These are phyloP conservation scores for Xanthostigma xanthostigma DNA, from an alignment of 2,888 invertebrate species.

Conservation along the genomic window DNA sequence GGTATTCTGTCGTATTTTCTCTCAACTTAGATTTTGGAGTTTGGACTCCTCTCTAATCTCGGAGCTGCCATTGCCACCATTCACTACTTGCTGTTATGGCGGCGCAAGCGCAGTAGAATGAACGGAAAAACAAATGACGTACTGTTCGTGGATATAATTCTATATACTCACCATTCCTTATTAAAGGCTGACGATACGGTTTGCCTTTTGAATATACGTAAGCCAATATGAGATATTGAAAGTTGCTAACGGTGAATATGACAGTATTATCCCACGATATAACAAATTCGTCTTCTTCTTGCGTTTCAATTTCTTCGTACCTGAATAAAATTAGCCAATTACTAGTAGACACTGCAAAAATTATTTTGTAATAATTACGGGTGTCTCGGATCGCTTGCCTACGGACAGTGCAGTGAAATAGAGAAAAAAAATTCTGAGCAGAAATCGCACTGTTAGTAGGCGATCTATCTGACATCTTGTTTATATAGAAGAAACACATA, in stretches of 20 bases:
- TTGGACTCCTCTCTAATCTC: no score
- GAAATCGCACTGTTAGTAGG: no score
- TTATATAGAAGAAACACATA: no score
- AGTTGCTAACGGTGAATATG: constrained; percentile 57
- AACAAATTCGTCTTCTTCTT: constrained; percentile 40
- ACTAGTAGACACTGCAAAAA: no score
- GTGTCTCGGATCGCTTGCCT: no score
- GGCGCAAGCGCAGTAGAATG: not conserved
- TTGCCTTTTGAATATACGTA: constrained; percentile 66
- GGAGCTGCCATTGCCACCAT: no score
- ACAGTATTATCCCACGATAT: constrained; percentile 69
- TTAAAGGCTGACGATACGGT: constrained; percentile 57
- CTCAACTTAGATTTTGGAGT: no score
- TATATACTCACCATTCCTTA: constrained; percentile 39
- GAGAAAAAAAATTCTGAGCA: no score
- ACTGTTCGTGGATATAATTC: not conserved
- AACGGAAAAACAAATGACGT: not conserved
- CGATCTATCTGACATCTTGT: no score
- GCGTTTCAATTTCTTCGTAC: constrained; percentile 31
- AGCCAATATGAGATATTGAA: constrained; percentile 66
- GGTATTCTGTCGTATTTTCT: no score
- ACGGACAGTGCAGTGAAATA: no score
- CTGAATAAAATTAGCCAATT: constrained; percentile 18
- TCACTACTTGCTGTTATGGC: not conserved
- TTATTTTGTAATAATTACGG: no score